A percentile compares a stretch with the other conserved stretches of the same genome.
These are phyloP conservation scores for Druon quercuslanigerum DNA, from an alignment of 1,140 invertebrate species.

Conservation along the genomic window DNA sequence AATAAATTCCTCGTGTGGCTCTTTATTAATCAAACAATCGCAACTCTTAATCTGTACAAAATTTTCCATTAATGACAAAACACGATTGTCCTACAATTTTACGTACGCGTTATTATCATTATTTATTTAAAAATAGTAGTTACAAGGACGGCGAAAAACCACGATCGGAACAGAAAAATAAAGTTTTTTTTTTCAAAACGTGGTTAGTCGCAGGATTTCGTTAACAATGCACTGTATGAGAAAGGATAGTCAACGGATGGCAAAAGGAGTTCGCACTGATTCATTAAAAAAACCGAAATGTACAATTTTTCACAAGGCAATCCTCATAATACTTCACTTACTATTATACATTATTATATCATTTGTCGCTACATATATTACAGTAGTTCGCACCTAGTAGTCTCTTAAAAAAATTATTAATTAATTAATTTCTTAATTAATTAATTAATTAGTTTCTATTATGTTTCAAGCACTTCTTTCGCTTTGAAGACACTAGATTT, in stretches of 20 bases:
- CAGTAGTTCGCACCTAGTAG: slow-evolving; percentile 34
- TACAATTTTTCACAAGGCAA: slow-evolving; percentile 59
- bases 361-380: slow-evolving; percentile 49
- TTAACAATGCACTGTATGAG: slow-evolving; percentile 18
- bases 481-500: neutral
- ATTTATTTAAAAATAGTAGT: slow-evolving; percentile 13
- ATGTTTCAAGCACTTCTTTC: neutral
- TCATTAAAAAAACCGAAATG: slow-evolving; percentile 54
- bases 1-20: slow-evolving; percentile 45
- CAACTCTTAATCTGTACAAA: slow-evolving; percentile 50
- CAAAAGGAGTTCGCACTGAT: slow-evolving; percentile 14
- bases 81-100: slow-evolving; percentile 20
- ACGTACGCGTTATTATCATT: neutral
- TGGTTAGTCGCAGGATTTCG: neutral
- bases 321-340: slow-evolving; percentile 56
- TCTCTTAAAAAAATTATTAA: neutral
- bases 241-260: slow-evolving; percentile 1
- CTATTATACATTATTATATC: slow-evolving; percentile 53
- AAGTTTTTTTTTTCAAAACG: neutral
- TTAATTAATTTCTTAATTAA: no score
- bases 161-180: neutral
- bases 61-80: slow-evolving; percentile 34
- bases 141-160: neutral
- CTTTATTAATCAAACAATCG: slow-evolving; percentile 44
- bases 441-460: neutral